Evolutionary conservation across 2,797 vertebrate species (phyloP).

Genomic region (Bovichtus diacanthus): DNA sequence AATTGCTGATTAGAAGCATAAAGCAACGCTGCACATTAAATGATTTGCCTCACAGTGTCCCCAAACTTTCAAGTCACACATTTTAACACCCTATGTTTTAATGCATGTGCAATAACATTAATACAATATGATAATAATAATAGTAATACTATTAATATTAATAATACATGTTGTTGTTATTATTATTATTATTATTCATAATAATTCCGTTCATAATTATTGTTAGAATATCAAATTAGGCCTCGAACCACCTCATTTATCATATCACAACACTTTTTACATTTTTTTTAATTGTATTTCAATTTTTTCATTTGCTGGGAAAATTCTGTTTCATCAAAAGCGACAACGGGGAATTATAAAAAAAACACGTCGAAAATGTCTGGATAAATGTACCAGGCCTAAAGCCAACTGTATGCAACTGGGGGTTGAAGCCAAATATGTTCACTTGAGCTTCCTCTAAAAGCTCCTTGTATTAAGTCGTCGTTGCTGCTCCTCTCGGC

Average conservation of each 20-base stretch:
- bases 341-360: not conserved
- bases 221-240: not conserved
- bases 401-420: slow-evolving; percentile 44
- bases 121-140: not conserved
- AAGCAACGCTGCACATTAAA: slow-evolving; percentile 29
- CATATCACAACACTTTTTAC: not conserved
- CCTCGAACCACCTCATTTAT: not conserved
- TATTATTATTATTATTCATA: not conserved
- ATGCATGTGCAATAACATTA: not conserved
- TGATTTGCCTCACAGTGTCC: slow-evolving; percentile 20
- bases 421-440: slow-evolving; percentile 43
- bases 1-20: slow-evolving; percentile 63
- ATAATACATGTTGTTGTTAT: not conserved
- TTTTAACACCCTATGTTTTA: not conserved
- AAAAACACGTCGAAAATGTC: not conserved
- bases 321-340: slow-evolving; percentile 7
- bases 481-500: slow-evolving; percentile 37
- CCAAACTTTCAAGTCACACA: slow-evolving; percentile 19
- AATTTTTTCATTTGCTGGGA: not conserved
- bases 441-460: slow-evolving; percentile 47
- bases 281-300: not conserved
- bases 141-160: slow-evolving; percentile 13
- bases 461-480: slow-evolving; percentile 38
- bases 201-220: not conserved
- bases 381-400: slow-evolving; percentile 40